Evolutionary conservation across 2,888 invertebrate species (phyloP), one percentile per base, ranked within the genome.

Genomic region (Cheilosia vernalis): DNA sequence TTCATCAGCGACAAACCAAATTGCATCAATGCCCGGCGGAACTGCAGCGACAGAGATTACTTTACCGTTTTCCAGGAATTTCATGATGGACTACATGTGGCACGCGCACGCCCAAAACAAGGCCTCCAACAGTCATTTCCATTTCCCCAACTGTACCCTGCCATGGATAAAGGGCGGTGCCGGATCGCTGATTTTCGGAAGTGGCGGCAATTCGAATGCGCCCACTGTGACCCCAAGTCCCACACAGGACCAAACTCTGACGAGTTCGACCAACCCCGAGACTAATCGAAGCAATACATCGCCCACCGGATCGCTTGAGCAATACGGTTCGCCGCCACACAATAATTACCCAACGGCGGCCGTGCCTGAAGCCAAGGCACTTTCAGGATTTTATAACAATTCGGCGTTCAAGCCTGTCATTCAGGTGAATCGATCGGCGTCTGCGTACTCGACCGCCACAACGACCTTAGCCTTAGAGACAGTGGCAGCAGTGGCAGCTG

Each of bases 51-150:
- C 88, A 4, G 90, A 89, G 17, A 86, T 90, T 15, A 88, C 90
- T 0, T 61, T 95, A 74, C 94, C 95, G 0, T 92, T 96, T 53
- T 95, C 96, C 0, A 92, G 96, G 1, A 93, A 92, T 83, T 93
- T 95, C 78, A 95, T 96, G 9, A 96, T 97, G 90, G 97, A 97
- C 92, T 96, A 96, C 88, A 96, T 97, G 89, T 97, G 96, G 95
- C 95, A 95, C 89, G 94, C 95, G 2, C 94, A 95, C 60, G 87
- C 87, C 24, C 93, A 77, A 88, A 90, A 81, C 15, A 82, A 87
- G 58, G 49, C 87, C 13, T 61, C 78, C 21, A 77, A 56, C 40
- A 76, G 33, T 92, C 94, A 70, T n/a, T 93, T 94, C 87, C 94
- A 95, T 0, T 93, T 96, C 87, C 92, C 94, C 2, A 94, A 95